Conservation (phyloP, 2,113 vertebrate genomes). For the Pangasianodon hypophthalmus region DNA sequence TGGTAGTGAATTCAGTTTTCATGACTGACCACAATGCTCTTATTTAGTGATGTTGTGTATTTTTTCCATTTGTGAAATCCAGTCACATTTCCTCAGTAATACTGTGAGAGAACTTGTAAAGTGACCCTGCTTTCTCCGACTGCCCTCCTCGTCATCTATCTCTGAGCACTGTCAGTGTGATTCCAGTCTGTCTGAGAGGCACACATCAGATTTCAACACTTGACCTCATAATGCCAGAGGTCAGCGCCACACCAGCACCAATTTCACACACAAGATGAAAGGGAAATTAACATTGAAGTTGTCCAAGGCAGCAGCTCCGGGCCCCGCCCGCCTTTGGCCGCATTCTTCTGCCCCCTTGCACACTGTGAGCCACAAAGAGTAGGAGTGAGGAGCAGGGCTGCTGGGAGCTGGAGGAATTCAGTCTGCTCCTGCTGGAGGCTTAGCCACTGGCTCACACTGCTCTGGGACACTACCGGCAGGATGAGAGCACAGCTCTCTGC, state of each 20-base stretch:
- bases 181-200: constrained; percentile 51
- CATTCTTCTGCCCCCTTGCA: constrained; percentile 43
- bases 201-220: constrained; percentile 63
- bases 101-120: constrained; percentile 42
- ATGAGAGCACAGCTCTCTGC: constrained; percentile 31
- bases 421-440: constrained; percentile 51
- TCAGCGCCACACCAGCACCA: constrained; percentile 61
- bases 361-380: constrained; percentile 51
- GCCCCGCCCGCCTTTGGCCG: constrained; percentile 41
- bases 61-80: constrained; percentile 13
- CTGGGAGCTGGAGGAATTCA: constrained; percentile 50
- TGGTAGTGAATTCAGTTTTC: not conserved
- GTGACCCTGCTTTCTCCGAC: constrained; percentile 17
- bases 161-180: constrained; percentile 50
- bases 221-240: constrained; percentile 66
- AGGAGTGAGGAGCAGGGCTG: constrained; percentile 32
- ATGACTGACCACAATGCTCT: not conserved
- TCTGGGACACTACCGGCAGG: constrained; percentile 26
- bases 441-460: constrained; percentile 31
- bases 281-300: constrained; percentile 64
- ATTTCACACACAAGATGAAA: constrained; percentile 71
- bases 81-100: not conserved
- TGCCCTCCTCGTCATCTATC: constrained; percentile 42
- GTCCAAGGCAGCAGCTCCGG: constrained; percentile 51
- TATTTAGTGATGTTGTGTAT: no score